These are phyloP conservation scores for Cyaniris semiargus DNA, from an alignment of 2,888 invertebrate genomes.

Conservation along the genomic window DNA sequence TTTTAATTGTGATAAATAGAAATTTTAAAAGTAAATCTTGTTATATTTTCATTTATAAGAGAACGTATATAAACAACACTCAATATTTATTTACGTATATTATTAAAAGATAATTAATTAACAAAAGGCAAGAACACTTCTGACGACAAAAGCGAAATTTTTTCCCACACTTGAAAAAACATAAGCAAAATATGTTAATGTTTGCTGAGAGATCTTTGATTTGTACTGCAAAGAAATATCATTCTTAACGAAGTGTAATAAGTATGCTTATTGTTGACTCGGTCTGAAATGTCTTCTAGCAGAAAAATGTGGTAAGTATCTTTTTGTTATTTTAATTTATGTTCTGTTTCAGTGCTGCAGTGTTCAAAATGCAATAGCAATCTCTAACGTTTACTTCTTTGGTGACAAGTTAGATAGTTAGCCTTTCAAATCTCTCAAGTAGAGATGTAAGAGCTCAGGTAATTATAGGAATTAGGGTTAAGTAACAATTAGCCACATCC, in stretches of 20 bases:
- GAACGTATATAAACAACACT: not conserved
- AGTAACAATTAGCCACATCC: constrained; percentile 67
- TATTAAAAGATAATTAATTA: constrained; percentile 22
- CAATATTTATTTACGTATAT: not conserved
- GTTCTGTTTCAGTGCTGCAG: not conserved
- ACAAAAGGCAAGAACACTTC: constrained; percentile 1
- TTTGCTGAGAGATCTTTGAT: constrained; percentile 31
- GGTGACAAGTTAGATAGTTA: constrained; percentile 30
- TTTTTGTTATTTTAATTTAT: not conserved
- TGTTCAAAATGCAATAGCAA: not conserved
- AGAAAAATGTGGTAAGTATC: not conserved
- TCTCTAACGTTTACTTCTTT: constrained; percentile 9
- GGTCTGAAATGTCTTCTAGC: not conserved
- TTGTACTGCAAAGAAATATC: not conserved
- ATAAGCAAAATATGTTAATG: constrained; percentile 57
- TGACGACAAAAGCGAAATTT: not conserved
- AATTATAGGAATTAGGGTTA: constrained; percentile 78
- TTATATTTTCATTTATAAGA: not conserved
- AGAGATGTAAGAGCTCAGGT: constrained; percentile 43
- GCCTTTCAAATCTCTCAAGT: constrained; percentile 30
- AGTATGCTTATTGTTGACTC: not conserved
- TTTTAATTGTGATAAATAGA: not conserved
- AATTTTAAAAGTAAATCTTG: not conserved
- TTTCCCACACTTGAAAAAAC: constrained; percentile 57
- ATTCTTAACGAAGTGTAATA: not conserved